phyloP scores from a whole-genome alignment of 1,140 invertebrate genomes.

The Gryon sp. region DNA sequence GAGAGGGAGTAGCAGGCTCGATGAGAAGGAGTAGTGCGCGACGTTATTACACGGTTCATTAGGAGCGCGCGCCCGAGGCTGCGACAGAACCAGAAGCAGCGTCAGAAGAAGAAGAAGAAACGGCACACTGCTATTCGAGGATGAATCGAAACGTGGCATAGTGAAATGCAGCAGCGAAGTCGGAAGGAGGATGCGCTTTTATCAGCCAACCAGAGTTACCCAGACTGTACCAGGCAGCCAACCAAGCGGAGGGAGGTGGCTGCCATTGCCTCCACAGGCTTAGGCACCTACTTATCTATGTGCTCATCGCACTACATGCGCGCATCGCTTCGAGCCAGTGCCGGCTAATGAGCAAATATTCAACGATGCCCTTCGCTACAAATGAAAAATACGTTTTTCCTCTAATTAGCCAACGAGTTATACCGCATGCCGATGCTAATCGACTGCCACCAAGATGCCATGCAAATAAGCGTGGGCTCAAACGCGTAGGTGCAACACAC shows the following conservation, averaged over 20 bases:
- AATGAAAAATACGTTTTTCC: conserved; percentile 67
- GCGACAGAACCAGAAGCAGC: conserved; percentile 57
- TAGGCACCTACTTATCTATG: conserved; percentile 52
- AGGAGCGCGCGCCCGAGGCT: conserved; percentile 66
- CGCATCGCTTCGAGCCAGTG: conserved; percentile 55
- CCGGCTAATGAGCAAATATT: conserved; percentile 64
- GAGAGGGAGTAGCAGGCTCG: conserved; percentile 5
- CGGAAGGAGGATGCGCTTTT: conserved; percentile 67
- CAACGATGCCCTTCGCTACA: conserved; percentile 58
- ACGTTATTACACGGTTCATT: conserved; percentile 69
- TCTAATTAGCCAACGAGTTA: conserved; percentile 63
- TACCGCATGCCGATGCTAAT: conserved; percentile 35
- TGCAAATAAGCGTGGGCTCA: neutral
- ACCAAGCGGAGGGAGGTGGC: conserved; percentile 59
- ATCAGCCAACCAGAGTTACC: conserved; percentile 66
- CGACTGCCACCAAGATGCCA: neutral
- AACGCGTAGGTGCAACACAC: neutral
- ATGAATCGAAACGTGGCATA: conserved; percentile 63
- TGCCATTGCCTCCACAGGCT: conserved; percentile 40
- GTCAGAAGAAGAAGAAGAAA: conserved; percentile 59
- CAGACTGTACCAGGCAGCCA: conserved; percentile 55
- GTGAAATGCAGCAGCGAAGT: conserved; percentile 54
- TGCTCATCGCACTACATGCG: conserved; percentile 34
- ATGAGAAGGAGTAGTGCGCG: conserved; percentile 58
- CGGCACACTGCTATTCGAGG: conserved; percentile 59